Conservation (phyloP, 2,888 invertebrate species). For the Lacanobia oleracea region DNA sequence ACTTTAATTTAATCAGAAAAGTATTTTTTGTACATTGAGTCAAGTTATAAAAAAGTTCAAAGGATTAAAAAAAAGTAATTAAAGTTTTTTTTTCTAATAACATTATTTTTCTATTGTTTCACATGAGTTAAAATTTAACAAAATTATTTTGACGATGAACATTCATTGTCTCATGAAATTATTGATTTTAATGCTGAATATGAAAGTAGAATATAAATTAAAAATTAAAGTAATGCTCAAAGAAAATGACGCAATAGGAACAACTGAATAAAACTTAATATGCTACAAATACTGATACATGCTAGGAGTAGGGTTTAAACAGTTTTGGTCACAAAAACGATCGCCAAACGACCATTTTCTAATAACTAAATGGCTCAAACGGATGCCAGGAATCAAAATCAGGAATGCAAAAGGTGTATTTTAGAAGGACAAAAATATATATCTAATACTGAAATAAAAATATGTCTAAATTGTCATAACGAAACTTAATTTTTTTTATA, state of each 20-base stretch:
- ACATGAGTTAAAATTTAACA: neutral
- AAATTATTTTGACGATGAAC: too few species aligned
- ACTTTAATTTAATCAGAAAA: neutral
- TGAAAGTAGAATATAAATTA: constrained; percentile 54
- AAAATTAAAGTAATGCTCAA: constrained; percentile 61
- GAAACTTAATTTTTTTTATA: constrained; percentile 1
- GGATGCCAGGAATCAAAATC: constrained; percentile 79
- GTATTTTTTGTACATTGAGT: constrained; percentile 4
- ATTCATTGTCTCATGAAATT: neutral
- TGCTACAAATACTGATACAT: constrained; percentile 87
- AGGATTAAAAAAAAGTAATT: neutral
- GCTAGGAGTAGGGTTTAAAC: constrained; percentile 81
- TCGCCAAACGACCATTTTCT: constrained; percentile 67
- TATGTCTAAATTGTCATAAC: constrained; percentile 30
- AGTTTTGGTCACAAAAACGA: constrained; percentile 77
- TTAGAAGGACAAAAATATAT: constrained; percentile 69
- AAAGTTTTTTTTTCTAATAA: constrained; percentile 1
- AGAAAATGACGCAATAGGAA: constrained; percentile 80
- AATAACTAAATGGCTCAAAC: constrained; percentile 76
- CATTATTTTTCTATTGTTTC: neutral
- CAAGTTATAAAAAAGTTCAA: neutral
- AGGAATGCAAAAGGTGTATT: constrained; percentile 82
- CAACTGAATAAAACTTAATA: constrained; percentile 83
- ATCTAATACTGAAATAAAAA: constrained; percentile 78
- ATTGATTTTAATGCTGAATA: constrained; percentile 30